Conservation (phyloP, 2,797 vertebrate genomes). For the Sciaenops ocellatus region DNA sequence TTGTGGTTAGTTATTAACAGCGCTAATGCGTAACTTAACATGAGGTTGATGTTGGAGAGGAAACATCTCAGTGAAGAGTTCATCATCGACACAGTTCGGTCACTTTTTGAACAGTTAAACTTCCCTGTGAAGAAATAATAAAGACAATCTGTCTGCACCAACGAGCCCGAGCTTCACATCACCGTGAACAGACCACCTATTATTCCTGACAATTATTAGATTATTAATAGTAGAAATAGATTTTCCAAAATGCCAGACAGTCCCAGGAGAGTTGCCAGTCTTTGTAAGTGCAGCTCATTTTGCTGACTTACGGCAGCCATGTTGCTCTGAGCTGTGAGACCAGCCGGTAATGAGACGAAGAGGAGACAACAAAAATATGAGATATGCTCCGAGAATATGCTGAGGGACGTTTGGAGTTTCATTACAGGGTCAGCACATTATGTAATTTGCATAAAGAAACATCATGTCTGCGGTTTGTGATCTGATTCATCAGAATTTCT, state of each 20-base stretch:
- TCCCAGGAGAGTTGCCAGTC: constrained; percentile 11
- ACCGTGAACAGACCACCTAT: neutral
- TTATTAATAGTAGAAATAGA: constrained; percentile 49
- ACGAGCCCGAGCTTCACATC: constrained; percentile 8
- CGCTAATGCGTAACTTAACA: too few relatives aligned
- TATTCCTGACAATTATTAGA: constrained; percentile 55
- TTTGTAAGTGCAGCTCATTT: constrained; percentile 33
- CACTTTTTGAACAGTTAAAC: constrained; percentile 20
- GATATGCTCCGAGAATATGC: neutral
- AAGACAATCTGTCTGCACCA: constrained; percentile 15
- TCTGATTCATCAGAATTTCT: neutral
- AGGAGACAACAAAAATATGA: constrained; percentile 24
- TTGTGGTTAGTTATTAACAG: too few relatives aligned
- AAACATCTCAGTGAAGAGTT: neutral
- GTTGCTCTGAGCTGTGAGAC: constrained; percentile 18
- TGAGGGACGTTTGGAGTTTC: constrained; percentile 14
- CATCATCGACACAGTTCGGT: neutral
- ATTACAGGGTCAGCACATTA: neutral
- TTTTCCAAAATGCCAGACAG: constrained; percentile 47
- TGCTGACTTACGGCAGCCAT: constrained; percentile 53
- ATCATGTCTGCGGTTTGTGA: neutral
- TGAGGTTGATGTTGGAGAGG: neutral
- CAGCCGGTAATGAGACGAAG: constrained; percentile 33
- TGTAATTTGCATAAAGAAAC: neutral
- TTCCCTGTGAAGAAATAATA: neutral